A percentile compares a stretch with the other conserved stretches of the same genome.
These are phyloP conservation scores for Falco peregrinus DNA, from an alignment of 2,797 vertebrate genomes.

Conservation along the genomic window DNA sequence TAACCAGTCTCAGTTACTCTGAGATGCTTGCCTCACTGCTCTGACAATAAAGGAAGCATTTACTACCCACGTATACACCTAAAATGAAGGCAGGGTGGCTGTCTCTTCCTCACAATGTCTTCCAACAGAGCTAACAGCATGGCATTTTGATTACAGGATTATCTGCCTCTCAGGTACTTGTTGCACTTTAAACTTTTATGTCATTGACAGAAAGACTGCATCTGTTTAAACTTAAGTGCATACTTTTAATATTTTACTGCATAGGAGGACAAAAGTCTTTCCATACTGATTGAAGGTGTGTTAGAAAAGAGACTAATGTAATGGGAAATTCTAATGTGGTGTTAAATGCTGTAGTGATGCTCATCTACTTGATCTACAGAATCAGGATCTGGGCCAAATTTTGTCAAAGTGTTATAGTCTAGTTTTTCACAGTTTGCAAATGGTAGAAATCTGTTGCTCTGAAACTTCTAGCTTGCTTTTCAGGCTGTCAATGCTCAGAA, in stretches of 20 bases:
- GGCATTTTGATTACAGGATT: neutral
- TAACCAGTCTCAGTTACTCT: neutral
- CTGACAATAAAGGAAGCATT: neutral
- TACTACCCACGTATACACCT: neutral
- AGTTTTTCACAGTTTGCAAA: constrained; percentile 33
- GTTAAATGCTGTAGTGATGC: neutral
- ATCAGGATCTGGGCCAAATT: neutral
- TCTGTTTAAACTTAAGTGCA: neutral
- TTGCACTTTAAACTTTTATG: neutral
- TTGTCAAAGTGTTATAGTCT: neutral
- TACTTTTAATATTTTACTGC: neutral
- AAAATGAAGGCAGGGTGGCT: neutral
- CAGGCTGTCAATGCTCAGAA: constrained; percentile 11
- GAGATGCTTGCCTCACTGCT: neutral
- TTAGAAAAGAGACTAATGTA: neutral
- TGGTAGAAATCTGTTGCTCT: constrained; percentile 32
- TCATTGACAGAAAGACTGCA: neutral
- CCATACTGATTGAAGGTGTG: neutral
- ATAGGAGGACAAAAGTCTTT: neutral
- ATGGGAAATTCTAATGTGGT: neutral
- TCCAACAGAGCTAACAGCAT: neutral
- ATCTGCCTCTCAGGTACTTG: neutral
- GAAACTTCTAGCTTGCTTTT: constrained; percentile 3
- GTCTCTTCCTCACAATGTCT: neutral
- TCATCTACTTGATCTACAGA: neutral